A percentile compares a stretch with the other conserved stretches of the same genome.
Conservation (phyloP, 1,140 invertebrate genomes). For the Xylocopa sonorina region DNA sequence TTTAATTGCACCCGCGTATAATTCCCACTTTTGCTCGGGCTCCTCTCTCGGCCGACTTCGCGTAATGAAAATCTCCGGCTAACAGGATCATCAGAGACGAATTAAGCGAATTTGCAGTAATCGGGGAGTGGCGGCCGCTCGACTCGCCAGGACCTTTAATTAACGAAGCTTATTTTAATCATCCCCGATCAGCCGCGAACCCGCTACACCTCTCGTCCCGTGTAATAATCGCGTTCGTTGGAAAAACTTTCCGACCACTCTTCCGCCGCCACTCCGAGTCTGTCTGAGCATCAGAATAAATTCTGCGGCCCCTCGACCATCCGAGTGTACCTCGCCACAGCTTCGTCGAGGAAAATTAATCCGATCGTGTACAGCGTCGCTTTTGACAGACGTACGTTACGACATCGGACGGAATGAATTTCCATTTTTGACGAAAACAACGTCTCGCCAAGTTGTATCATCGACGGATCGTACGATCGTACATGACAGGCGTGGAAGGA, state of each 20-base stretch:
- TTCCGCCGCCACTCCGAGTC: background rate
- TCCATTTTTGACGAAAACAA: conserved; percentile 9
- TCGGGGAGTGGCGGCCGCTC: conserved; percentile 8
- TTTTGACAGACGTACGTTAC: background rate
- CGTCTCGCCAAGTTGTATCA: background rate
- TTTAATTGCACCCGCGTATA: conserved; percentile 39
- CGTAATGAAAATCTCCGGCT: conserved; percentile 37
- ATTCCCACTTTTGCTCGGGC: conserved; percentile 19
- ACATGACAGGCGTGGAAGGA: too few relatives aligned
- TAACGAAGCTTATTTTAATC: conserved; percentile 59
- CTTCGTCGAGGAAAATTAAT: conserved; percentile 22
- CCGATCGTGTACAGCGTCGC: background rate
- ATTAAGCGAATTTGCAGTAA: conserved; percentile 42
- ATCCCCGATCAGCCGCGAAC: conserved; percentile 28
- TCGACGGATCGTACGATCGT: conserved; percentile 9
- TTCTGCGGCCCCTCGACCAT: background rate
- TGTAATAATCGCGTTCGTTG: conserved; percentile 37
- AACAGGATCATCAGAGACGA: conserved; percentile 45
- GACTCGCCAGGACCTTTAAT: background rate
- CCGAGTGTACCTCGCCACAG: background rate
- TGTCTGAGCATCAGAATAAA: background rate
- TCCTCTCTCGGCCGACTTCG: background rate
- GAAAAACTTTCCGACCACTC: conserved; percentile 23
- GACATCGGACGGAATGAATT: conserved; percentile 25
- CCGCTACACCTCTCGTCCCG: background rate